Evolutionary conservation across 2,797 vertebrate genomes (phyloP), one percentile per base, ranked within the genome.

Genomic region (Sylvia borin): DNA sequence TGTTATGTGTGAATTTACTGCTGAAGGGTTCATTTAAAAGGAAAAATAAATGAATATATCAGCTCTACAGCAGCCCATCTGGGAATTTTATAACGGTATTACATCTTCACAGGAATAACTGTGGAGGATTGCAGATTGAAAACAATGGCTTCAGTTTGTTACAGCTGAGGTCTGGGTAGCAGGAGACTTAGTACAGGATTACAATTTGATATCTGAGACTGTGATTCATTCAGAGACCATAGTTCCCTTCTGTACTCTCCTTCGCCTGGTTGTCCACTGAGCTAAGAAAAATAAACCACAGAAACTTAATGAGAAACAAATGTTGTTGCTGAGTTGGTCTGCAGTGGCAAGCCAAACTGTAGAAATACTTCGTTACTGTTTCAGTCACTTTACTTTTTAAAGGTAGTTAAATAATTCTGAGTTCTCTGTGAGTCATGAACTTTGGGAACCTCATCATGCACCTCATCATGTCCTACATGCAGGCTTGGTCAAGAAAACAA

Each of bases 251-350:
- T 85, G 64, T 57, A 74, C 53, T 57, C 50, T 96, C 90, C 76
- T 93, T 79, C 0, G 7, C 34, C 58, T 82, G 43, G 62, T 85
- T 92, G 70, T 78, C 48, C 78, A 48, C 25, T 38, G 71, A 92
- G 48, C 55, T 95, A 76, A 93, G 73, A 70, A 87, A 88, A 88
- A 74, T 27, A 76, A 84, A 94, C 8, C 22, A 3, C 57, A 88
- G 64, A 82, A 96, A 83, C 61, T 36, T 93, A 76, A 95, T 62
- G 78, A 92, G 78, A 94, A 97, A 83, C 88, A 89, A 92, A 89
- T 90, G 72, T 70, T 86, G 32, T 45, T 80, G 38, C 72, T 83
- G 78, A 80, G 43, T 77, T 87, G 42, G 19, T 64, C 50, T 87
- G 81, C 27, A 58, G 24, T 43, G 31, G 32, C 34, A 93, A 95